These are phyloP conservation scores for Regulus satrapa DNA, from an alignment of 2,113 vertebrate genomes.

Conservation along the genomic window DNA sequence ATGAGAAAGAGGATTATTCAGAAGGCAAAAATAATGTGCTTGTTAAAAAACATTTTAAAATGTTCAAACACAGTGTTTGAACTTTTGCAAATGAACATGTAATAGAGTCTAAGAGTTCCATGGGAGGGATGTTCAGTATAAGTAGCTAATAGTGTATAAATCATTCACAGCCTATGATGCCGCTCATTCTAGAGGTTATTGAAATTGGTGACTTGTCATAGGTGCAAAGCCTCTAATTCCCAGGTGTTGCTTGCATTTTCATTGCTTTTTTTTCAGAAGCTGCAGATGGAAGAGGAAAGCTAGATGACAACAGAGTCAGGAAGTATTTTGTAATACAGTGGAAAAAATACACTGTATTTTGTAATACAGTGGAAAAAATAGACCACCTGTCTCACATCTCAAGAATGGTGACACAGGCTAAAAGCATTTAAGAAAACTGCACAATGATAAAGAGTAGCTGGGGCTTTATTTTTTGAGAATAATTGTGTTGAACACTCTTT, in stretches of 20 bases:
- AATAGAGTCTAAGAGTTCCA: not conserved
- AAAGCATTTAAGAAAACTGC: not conserved
- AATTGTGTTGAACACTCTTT: not conserved
- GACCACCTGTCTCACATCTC: not conserved
- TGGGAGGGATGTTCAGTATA: not conserved
- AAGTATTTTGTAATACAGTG: not conserved
- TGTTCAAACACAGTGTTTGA: not conserved
- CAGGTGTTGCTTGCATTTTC: not conserved
- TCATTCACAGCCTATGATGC: not conserved
- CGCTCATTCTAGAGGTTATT: not conserved
- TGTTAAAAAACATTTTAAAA: no score
- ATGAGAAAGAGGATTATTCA: not conserved
- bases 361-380: not conserved
- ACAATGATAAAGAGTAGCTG: not conserved
- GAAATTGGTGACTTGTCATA: not conserved
- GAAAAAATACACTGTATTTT: not conserved
- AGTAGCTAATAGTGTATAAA: not conserved
- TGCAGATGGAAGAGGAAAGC: not conserved
- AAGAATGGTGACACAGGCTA: not conserved
- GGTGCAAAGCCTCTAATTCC: not conserved
- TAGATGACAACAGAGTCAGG: not conserved
- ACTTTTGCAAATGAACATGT: not conserved
- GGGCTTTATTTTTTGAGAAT: not conserved
- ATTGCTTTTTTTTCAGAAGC: not conserved
- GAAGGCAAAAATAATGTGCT: not conserved